A percentile compares a stretch with the other conserved stretches of the same genome.
These are phyloP conservation scores for Tragelaphus scriptus DNA, from an alignment of 2,113 vertebrate genomes.

Conservation along the genomic window DNA sequence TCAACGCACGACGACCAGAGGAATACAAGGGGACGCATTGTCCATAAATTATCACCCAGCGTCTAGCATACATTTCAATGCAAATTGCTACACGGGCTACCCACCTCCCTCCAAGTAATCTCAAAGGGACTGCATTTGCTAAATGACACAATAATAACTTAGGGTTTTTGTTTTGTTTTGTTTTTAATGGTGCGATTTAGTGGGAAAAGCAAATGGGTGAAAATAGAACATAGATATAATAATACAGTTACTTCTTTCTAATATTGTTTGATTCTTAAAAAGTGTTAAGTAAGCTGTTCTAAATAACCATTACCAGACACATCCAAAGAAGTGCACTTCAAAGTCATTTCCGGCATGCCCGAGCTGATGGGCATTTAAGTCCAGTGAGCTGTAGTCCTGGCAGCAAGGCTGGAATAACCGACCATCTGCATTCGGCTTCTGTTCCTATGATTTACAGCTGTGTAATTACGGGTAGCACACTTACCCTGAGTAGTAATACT, in stretches of 20 bases:
- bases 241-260: neutral
- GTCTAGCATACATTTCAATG: neutral
- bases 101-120: neutral
- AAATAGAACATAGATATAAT: neutral
- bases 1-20: neutral
- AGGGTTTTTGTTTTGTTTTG: too few relatives aligned
- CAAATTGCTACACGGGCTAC: neutral
- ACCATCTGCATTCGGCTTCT: neutral
- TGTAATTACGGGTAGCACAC: fast-evolving
- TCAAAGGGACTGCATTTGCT: neutral
- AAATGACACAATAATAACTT: neutral
- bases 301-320: neutral
- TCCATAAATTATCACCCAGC: neutral
- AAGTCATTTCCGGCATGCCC: neutral
- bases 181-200: neutral
- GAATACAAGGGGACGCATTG: neutral
- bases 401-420: fast-evolving
- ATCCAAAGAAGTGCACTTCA: neutral
- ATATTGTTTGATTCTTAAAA: neutral
- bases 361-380: fast-evolving
- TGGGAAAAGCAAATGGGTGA: neutral
- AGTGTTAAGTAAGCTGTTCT: neutral
- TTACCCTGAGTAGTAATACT: neutral
- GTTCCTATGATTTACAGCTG: neutral
- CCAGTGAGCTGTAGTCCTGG: too few relatives aligned